Evolutionary conservation across 2,888 invertebrate species (phyloP).

Genomic region (Punctoribates punctum): DNA sequence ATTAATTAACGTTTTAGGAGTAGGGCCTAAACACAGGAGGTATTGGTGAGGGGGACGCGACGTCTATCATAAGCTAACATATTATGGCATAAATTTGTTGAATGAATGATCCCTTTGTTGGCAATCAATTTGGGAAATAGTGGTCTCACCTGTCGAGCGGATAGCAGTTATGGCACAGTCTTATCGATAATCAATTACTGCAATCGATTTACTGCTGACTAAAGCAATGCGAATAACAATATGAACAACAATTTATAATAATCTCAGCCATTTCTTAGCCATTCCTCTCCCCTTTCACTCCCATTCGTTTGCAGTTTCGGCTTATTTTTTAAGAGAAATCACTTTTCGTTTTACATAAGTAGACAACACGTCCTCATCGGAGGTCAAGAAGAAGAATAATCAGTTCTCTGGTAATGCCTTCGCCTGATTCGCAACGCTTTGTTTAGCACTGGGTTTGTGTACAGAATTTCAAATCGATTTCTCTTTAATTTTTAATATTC

Average conservation of each 20-base stretch:
- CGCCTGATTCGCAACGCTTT: slow-evolving; percentile 16
- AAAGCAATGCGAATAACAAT: not conserved
- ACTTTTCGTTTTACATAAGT: slow-evolving; percentile 7
- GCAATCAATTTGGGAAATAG: slow-evolving; percentile 29
- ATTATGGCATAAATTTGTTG: slow-evolving; percentile 19
- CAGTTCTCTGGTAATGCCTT: slow-evolving; percentile 3
- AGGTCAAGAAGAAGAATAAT: not conserved
- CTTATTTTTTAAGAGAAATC: slow-evolving; percentile 1
- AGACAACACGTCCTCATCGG: slow-evolving; percentile 12
- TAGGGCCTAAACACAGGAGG: not conserved
- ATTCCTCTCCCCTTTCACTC: not conserved
- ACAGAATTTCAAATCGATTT: slow-evolving; percentile 16
- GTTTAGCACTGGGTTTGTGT: not conserved
- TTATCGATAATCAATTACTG: slow-evolving; percentile 34
- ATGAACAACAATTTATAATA: slow-evolving; percentile 8
- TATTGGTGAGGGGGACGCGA: not conserved
- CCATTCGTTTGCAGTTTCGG: not conserved
- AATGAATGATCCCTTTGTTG: slow-evolving; percentile 30
- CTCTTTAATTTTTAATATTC: not conserved
- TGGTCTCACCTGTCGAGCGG: slow-evolving; percentile 10
- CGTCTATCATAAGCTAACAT: not conserved
- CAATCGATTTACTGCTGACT: slow-evolving; percentile 31
- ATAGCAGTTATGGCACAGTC: slow-evolving; percentile 8
- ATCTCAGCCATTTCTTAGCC: not conserved
- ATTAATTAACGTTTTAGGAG: slow-evolving; percentile 23